These are phyloP conservation scores for Caligus rogercresseyi DNA, from an alignment of 1,140 invertebrate species.

Conservation along the genomic window DNA sequence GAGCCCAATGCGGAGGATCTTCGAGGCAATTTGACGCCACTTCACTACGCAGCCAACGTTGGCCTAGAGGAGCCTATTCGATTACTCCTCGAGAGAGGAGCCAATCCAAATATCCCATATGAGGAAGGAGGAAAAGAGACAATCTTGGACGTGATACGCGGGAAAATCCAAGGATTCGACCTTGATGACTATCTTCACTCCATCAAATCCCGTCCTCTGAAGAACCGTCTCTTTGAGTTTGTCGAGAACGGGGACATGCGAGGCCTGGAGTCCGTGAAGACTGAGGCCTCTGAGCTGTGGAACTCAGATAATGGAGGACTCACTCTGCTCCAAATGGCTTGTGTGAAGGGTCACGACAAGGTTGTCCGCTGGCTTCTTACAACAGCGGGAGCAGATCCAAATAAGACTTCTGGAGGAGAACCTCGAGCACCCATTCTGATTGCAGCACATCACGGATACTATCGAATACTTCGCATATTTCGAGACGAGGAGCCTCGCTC, in stretches of 20 bases:
- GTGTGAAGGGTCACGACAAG: neutral
- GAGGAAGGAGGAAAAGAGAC: neutral
- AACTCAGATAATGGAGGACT: conserved; percentile 13
- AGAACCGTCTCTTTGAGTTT: neutral
- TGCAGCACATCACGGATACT: conserved; percentile 17
- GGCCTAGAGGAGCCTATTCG: neutral
- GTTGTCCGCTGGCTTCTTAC: neutral
- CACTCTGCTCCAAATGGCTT: conserved; percentile 1
- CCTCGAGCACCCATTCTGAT: neutral
- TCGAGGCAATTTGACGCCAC: neutral
- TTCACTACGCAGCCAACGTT: neutral
- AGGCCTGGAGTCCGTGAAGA: neutral
- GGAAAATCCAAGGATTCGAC: conserved; percentile 3
- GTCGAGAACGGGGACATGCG: neutral
- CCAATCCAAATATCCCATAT: neutral
- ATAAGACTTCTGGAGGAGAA: neutral
- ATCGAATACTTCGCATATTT: conserved; percentile 2
- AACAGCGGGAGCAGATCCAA: conserved; percentile 1
- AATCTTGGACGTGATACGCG: neutral
- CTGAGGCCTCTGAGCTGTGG: neutral
- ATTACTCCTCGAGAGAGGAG: neutral
- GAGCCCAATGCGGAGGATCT: conserved; percentile 7
- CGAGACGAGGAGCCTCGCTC: neutral
- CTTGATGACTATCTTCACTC: neutral
- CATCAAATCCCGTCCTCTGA: neutral